A percentile compares a stretch with the other conserved stretches of the same genome.
Evolutionary conservation across 2,797 vertebrate genomes (phyloP).

Genomic region (Ataeniobius toweri): DNA sequence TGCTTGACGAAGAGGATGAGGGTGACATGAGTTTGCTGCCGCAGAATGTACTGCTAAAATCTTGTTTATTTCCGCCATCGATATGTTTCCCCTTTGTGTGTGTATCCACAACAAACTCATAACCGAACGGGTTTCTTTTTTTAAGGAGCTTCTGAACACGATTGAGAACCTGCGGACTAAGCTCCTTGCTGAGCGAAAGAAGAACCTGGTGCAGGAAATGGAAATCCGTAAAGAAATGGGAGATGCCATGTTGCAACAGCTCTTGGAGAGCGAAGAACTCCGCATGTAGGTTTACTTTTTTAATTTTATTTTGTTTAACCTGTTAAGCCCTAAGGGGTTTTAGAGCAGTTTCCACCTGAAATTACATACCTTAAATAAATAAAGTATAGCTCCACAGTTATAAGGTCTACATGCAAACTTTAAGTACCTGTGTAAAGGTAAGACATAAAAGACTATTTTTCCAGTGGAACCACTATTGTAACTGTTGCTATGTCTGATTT

Average conservation of each 20-base stretch:
- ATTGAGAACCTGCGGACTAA: slow-evolving; percentile 82
- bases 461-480: too few species aligned
- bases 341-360: too few species aligned
- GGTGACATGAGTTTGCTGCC: slow-evolving; percentile 85
- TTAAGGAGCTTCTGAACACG: slow-evolving; percentile 82
- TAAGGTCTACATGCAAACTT: too few species aligned
- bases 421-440: too few species aligned
- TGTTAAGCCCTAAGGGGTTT: too few species aligned
- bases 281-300: slow-evolving; percentile 71
- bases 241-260: slow-evolving; percentile 87
- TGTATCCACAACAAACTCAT: neutral
- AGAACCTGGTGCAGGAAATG: slow-evolving; percentile 86
- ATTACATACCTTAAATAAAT: too few species aligned
- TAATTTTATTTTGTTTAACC: too few species aligned
- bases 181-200: slow-evolving; percentile 81
- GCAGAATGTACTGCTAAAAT: slow-evolving; percentile 77
- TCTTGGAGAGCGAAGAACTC: slow-evolving; percentile 86
- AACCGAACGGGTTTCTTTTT: neutral
- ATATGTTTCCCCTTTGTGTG: too few species aligned
- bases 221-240: slow-evolving; percentile 94
- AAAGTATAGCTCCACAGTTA: too few species aligned
- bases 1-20: slow-evolving; percentile 82
- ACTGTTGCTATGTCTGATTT: too few species aligned
- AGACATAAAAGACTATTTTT: too few species aligned
- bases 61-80: neutral